A percentile compares a stretch with the other conserved stretches of the same genome.
These are phyloP conservation scores for Aspidiotus rigidus DNA, from an alignment of 2,888 invertebrate genomes.

Conservation along the genomic window DNA sequence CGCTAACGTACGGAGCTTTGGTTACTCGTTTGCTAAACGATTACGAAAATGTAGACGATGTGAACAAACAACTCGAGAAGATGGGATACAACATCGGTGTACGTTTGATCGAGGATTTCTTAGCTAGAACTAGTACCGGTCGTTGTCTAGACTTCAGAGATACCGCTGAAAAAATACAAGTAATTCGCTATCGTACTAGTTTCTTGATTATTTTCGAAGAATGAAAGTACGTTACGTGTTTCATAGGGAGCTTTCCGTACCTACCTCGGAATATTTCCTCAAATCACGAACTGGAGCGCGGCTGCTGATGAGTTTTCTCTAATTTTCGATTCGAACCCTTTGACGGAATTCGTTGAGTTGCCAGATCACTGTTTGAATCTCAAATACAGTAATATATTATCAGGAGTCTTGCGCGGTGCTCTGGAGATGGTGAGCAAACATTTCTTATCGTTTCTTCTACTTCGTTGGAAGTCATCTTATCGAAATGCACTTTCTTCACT, in stretches of 20 bases:
- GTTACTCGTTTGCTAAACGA: conserved; percentile 96
- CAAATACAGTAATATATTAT: conserved; percentile 85
- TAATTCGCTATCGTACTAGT: conserved; percentile 40
- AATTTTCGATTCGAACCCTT: conserved; percentile 86
- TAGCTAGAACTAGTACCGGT: conserved; percentile 80
- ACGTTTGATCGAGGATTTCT: conserved; percentile 91
- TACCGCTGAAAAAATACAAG: conserved; percentile 90
- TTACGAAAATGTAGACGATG: conserved; percentile 92
- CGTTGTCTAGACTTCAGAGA: conserved; percentile 93
- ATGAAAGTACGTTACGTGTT: conserved; percentile 38
- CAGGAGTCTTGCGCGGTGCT: conserved; percentile 86
- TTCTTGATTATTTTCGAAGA: too few species aligned
- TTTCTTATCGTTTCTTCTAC: not conserved
- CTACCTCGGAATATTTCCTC: conserved; percentile 85
- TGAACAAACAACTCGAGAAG: conserved; percentile 89
- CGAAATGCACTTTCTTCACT: not conserved
- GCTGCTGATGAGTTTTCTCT: conserved; percentile 94
- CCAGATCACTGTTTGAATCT: conserved; percentile 73
- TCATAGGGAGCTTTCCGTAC: conserved; percentile 57
- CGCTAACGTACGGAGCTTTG: conserved; percentile 93
- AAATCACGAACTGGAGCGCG: conserved; percentile 87
- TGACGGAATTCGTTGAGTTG: conserved; percentile 94
- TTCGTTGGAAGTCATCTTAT: not conserved
- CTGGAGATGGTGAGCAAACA: conserved; percentile 78
- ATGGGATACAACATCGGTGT: conserved; percentile 99